Base-by-base conservation (phyloP, 2,888 invertebrate species). In the Drosophila vallismaia region DNA sequence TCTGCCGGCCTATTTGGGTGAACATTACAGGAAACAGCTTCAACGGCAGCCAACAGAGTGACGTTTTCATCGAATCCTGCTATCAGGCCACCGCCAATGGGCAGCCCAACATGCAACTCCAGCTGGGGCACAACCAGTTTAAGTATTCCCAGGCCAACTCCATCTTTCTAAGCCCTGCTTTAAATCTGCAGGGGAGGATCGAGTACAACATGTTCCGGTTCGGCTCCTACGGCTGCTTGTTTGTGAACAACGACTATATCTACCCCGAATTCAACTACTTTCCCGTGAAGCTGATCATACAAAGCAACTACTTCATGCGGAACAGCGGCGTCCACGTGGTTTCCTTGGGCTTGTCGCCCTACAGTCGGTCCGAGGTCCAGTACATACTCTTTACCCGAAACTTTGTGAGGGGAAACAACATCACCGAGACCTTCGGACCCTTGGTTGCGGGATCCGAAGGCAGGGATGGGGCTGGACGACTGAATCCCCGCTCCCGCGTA, bases 11-110 rank as follows among this genome's bases (percentile, higher is more conserved):
- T 81, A 94, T 95, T 46, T 95, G 95, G 92, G 95, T 98, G 0
- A 99, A 99, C 90, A 94, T 98, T n/a, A 97, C 97, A 0, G 96
- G 96, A n/a, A 98, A 97, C 89, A 94, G 93, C 91, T 97, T 99
- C 90, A 96, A 95, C 78, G 94, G 94, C 49, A 97, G 97, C 79
- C 90, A 93, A 29, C 94, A 95, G 83, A 95, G 95, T 68, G 97
- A 96, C 1, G 92, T 99, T 29, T 95, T 97, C 88, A 93, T 98
- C 58, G 93, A 95, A 64, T 95, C 97, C 0, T 98, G 98, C 91
- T 98, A 96, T 96, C 77, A 75, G 36, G 38, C 67, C 3, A 79
- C 86, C 0, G 51, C 93, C 92, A 67, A 92, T 19, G 88, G 91
- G 0, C 93, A 94, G 53, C 82, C 90, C 10, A 92, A 93, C 72